Evolutionary conservation across 2,113 vertebrate species (phyloP).

Genomic region (Trinectes maculatus): DNA sequence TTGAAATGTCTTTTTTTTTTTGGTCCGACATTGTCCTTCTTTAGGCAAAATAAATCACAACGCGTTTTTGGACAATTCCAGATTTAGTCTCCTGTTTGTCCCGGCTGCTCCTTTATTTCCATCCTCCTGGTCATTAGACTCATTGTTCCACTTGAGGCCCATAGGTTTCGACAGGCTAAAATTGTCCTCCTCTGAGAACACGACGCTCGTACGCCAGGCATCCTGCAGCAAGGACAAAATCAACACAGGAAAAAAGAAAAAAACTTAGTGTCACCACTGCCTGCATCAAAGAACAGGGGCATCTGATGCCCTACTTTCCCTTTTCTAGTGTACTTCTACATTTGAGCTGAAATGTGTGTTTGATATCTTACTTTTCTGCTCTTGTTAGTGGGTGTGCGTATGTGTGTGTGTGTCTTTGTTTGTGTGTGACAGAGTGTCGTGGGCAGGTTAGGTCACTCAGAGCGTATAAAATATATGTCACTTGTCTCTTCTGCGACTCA

Average conservation of each 20-base stretch:
- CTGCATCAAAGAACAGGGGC: conserved; percentile 64
- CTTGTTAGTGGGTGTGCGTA: conserved; percentile 3
- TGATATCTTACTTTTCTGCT: conserved; percentile 42
- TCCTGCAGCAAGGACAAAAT: conserved; percentile 79
- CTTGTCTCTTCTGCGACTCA: no score
- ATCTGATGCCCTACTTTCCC: conserved; percentile 69
- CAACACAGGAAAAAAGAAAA: conserved; percentile 60
- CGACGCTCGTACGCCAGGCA: conserved; percentile 52
- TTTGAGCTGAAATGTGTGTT: conserved; percentile 21
- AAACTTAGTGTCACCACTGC: conserved; percentile 44
- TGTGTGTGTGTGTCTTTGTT: not conserved
- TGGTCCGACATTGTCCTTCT: not conserved
- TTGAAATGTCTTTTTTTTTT: not conserved
- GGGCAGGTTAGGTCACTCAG: conserved; percentile 64
- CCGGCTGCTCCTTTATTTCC: conserved; percentile 28
- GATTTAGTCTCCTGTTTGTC: conserved; percentile 41
- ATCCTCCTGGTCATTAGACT: conserved; percentile 54
- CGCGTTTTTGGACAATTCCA: conserved; percentile 18
- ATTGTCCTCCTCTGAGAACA: conserved; percentile 70
- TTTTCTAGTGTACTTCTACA: conserved; percentile 41
- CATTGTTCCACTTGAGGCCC: conserved; percentile 56
- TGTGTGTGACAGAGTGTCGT: conserved; percentile 8
- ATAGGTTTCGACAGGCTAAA: conserved; percentile 65
- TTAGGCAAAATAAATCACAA: conserved; percentile 12
- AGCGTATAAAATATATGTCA: conserved; percentile 72